Conservation (phyloP, 2,888 invertebrate genomes). For the Clistopyga incitator region DNA sequence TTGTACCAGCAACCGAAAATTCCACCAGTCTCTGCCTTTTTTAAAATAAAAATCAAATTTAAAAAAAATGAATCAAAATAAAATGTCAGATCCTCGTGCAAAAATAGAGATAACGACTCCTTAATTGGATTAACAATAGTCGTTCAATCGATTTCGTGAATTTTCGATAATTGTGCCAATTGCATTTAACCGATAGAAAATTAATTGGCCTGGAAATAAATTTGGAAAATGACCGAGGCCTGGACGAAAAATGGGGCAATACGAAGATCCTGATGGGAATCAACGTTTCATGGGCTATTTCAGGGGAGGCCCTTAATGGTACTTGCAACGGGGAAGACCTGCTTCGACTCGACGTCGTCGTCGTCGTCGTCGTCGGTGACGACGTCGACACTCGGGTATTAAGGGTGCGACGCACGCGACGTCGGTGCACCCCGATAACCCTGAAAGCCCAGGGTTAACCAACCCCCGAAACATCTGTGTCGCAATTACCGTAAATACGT, state of each 20-base stretch:
- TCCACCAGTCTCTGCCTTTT: too few relatives aligned
- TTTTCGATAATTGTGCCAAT: too few relatives aligned
- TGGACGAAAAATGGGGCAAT: not conserved
- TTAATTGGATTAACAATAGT: too few relatives aligned
- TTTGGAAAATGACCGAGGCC: not conserved
- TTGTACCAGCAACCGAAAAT: too few relatives aligned
- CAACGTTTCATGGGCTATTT: not conserved
- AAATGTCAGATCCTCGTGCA: too few relatives aligned
- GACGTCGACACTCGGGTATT: constrained; percentile 45
- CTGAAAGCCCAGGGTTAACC: constrained; percentile 50
- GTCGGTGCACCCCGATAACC: constrained; percentile 39
- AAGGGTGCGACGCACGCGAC: constrained; percentile 51
- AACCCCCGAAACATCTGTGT: constrained; percentile 79
- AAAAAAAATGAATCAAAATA: too few relatives aligned
- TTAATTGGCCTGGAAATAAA: not conserved
- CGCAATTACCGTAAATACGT: constrained; percentile 77
- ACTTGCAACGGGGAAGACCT: constrained; percentile 7
- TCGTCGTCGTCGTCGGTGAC: constrained; percentile 42
- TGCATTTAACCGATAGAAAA: too few relatives aligned
- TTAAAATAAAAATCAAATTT: too few relatives aligned
- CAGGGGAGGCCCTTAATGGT: not conserved
- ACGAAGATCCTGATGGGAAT: not conserved
- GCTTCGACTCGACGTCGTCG: constrained; percentile 40
- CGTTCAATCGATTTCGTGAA: too few relatives aligned
- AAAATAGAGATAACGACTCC: too few relatives aligned